Evolutionary conservation across 2,888 invertebrate species (phyloP).

Genomic region (Troglohyphantes excavatus): DNA sequence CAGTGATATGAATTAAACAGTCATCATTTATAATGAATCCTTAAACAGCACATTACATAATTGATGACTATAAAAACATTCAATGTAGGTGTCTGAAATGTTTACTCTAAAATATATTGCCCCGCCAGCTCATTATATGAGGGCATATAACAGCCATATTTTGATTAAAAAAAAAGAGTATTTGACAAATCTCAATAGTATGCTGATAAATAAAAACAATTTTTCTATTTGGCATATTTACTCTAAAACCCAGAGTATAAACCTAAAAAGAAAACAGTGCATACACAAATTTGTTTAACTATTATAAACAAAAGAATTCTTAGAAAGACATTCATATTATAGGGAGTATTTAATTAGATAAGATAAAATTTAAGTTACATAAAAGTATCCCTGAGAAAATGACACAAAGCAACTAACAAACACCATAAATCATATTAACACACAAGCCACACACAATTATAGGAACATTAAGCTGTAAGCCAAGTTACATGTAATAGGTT

Average conservation of each 20-base stretch:
- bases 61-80: constrained; percentile 50
- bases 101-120: constrained; percentile 34
- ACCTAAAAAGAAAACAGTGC: neutral
- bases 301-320: neutral
- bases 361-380: constrained; percentile 48
- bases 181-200: constrained; percentile 7
- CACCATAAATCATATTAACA: constrained; percentile 48
- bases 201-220: neutral
- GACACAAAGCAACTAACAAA: constrained; percentile 67
- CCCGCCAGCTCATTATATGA: constrained; percentile 58
- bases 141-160: constrained; percentile 33
- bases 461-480: constrained; percentile 75
- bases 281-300: constrained; percentile 9
- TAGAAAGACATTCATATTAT: neutral
- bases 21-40: constrained; percentile 72
- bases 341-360: neutral
- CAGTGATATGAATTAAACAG: constrained; percentile 57
- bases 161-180: neutral
- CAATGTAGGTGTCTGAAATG: constrained; percentile 18
- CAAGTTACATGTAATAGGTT: constrained; percentile 69
- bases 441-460: constrained; percentile 67
- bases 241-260: neutral
- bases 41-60: constrained; percentile 48
- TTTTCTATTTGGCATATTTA: neutral
- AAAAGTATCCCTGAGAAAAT: constrained; percentile 75